Evolutionary conservation across 1,140 invertebrate genomes (phyloP).

Genomic region (Ips nitidus): DNA sequence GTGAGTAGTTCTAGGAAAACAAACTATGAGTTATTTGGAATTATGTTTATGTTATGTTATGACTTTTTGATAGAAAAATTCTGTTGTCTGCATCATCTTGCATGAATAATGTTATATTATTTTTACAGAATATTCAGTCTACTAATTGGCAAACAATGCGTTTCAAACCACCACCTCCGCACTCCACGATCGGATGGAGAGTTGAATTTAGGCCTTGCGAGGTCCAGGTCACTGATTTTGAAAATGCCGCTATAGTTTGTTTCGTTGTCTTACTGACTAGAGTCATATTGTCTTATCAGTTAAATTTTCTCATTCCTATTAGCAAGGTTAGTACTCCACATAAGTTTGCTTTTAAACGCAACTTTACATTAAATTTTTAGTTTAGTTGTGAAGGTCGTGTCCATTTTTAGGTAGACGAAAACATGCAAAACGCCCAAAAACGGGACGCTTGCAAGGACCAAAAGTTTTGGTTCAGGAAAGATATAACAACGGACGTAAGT

Average conservation of each 20-base stretch:
- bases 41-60: too few species aligned
- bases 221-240: conserved; percentile 98
- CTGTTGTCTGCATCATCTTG: too few species aligned
- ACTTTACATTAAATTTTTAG: neutral
- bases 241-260: conserved; percentile 99
- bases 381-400: neutral
- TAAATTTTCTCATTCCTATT: conserved; percentile 97
- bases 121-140: conserved; percentile 93
- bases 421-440: conserved; percentile 94
- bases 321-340: conserved; percentile 72
- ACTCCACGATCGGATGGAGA: conserved; percentile 96
- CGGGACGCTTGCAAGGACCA: conserved; percentile 79
- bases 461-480: conserved; percentile 91
- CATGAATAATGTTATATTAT: neutral
- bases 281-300: conserved; percentile 93
- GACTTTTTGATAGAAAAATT: too few species aligned
- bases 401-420: conserved; percentile 85
- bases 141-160: conserved; percentile 99
- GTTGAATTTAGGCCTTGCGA: conserved; percentile 99
- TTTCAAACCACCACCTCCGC: conserved; percentile 95
- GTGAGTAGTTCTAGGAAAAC: conserved; percentile 55
- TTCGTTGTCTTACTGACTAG: conserved; percentile 96
- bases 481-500: conserved; percentile 64
- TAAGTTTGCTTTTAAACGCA: neutral
- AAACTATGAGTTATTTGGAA: neutral